These are phyloP conservation scores for Lathamus discolor DNA, from an alignment of 2,113 vertebrate genomes.

Conservation along the genomic window DNA sequence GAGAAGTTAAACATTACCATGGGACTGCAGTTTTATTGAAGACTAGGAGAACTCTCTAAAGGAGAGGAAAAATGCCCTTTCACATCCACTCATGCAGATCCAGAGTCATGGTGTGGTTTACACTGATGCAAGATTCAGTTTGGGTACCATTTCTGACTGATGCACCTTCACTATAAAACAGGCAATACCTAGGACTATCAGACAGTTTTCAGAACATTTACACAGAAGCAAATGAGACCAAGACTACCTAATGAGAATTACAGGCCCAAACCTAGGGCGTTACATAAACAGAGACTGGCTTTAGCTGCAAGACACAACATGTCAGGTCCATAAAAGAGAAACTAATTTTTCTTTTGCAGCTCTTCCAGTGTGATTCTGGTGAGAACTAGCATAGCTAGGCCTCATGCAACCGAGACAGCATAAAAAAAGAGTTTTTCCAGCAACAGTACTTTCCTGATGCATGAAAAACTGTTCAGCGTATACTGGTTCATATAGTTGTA, in stretches of 20 bases:
- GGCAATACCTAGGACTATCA: neutral
- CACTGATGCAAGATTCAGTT: neutral
- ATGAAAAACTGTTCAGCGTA: neutral
- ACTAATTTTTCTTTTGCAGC: neutral
- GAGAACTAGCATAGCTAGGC: neutral
- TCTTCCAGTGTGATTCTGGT: neutral
- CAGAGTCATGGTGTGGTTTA: neutral
- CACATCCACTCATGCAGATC: neutral
- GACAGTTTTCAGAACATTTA: neutral
- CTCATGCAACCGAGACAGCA: neutral
- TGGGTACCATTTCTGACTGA: neutral
- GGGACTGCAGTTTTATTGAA: neutral
- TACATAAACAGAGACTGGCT: neutral
- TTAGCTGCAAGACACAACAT: neutral
- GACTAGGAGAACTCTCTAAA: neutral
- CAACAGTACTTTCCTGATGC: neutral
- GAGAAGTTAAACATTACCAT: neutral
- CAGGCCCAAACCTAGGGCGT: neutral
- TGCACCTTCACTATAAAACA: neutral
- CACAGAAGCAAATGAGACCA: neutral
- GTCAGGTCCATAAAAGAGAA: neutral
- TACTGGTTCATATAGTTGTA: neutral
- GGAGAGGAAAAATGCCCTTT: neutral
- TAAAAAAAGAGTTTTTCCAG: neutral
- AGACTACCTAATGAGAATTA: neutral